Base-by-base conservation (phyloP, 37 sponge, comb jelly and placozoan species). In the Bolinopsis microptera region DNA sequence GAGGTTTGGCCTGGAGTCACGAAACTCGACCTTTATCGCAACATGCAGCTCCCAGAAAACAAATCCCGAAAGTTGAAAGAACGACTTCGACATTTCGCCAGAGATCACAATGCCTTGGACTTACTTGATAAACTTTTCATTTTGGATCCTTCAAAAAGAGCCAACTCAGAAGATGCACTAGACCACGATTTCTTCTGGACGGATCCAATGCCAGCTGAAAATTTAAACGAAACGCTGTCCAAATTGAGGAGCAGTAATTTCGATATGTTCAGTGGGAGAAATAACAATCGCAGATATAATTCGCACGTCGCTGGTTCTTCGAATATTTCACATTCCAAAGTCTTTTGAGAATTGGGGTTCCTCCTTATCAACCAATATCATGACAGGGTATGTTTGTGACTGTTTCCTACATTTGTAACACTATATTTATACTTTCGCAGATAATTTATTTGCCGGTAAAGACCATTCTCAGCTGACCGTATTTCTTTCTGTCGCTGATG, bases 181-280 rank as follows among this genome's bases (percentile, higher is more conserved):
- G 95, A 99, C 38, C 99, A 99, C 92, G 99, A 99, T 83, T 97
- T 99, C 83, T 99, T 99, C 93, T 95, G 96, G 95, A 94, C 95
- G 32, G 97, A 95, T 32, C 99, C 99, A 0, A 76, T 97, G 90
- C 99, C 99, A 23, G 93, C 93, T 38, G 61, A 86, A 26, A 41
- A 86, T 30, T 38, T 86, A 0, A 41, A 35, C 8, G 61, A 39
- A 39, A 41, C 90, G 28, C 26, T 86, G 32, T 39, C 61, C 41
- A 41, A 86, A 26, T 40, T 86, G 28, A 38, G 26, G 2, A 86
- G 38, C 48, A 86, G 90, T 86, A 86, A 86, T 39, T 86, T 86
- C 24, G 90, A 86, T 34, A 86, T 86, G 90, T 86, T 86, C 30
- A 86, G 90, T 34, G 61, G 90, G 0, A 2, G 90, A 41, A 32